phyloP scores from a whole-genome alignment of 64 coral and sea anemone genomes.

The Dendronephthya gigantea region DNA sequence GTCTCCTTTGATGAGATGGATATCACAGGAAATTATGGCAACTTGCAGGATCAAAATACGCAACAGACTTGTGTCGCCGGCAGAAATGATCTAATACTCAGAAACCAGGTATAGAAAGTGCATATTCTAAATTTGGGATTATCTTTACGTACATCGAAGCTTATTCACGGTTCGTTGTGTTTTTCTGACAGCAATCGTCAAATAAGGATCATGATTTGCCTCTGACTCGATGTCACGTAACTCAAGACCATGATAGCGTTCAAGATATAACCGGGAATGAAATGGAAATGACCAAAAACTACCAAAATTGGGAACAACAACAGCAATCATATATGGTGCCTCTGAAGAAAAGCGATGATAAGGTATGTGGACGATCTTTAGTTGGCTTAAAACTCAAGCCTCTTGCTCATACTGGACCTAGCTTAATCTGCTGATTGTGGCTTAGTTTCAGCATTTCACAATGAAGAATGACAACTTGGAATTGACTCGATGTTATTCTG shows the following conservation, averaged over 20 bases:
- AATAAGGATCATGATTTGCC: background rate
- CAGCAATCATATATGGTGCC: background rate
- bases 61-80: background rate
- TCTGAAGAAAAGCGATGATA: too few species aligned
- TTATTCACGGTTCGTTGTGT: too few species aligned
- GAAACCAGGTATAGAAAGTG: too few species aligned
- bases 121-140: too few species aligned
- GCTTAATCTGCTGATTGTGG: too few species aligned
- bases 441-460: too few species aligned
- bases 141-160: too few species aligned
- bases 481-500: background rate
- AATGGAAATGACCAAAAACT: background rate
- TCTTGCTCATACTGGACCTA: too few species aligned
- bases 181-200: too few species aligned
- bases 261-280: background rate
- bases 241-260: background rate
- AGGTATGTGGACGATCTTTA: too few species aligned
- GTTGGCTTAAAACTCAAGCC: too few species aligned
- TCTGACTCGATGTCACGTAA: background rate
- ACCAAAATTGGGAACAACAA: background rate
- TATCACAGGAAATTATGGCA: background rate
- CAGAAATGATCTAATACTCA: too few species aligned
- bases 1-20: background rate
- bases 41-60: background rate
- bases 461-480: background rate